Evolutionary conservation across 2,797 vertebrate species (phyloP), one percentile per base, ranked within the genome.

Genomic region (Enteromius mattozi): DNA sequence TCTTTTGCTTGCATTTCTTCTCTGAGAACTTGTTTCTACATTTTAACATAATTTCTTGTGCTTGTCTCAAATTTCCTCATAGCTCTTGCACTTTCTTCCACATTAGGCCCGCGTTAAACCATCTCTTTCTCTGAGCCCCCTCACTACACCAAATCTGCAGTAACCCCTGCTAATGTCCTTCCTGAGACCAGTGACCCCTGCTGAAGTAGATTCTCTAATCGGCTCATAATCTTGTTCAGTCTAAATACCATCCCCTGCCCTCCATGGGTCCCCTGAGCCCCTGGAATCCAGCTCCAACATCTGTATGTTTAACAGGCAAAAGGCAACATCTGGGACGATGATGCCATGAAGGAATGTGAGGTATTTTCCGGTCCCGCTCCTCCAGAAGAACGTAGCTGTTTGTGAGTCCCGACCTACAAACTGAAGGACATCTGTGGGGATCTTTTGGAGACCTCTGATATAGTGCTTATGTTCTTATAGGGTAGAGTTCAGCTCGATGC

Each of bases 301-400:
- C 92, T 92, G 90, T 90, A 87, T 89, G 78, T 86, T 89, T 85
- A 89, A 86, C 83, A 81, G 82, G 83, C 78, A 27, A 86, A 66
- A 84, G 37, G 47, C 79, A 85, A 86, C 91, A 92, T 93, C 92
- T 94, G 92, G 90, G 87, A 89, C 88, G 85, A 24, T 89, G 87
- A 87, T 93, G 92, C 93, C 87, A 89, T 17, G 66, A 88, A 92
- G 92, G 94, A 95, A 95, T 95, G 88, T 82, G 78, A 92, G 91
- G 89, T 89, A 94, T 95, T 93, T 93, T 92, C 90, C 82, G 42
- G 87, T 66, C 65, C 65, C 9, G 16, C 82, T 83, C 56, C 63
- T 75, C 59, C 54, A 51, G 51, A 19, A n/a, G 59, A 80, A 51
- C 45, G 9, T 56, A 68, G 69, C 49, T 80, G 80, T 85, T 84